Evolutionary conservation across 2,888 invertebrate species (phyloP).

Genomic region (Nycteola revayana): DNA sequence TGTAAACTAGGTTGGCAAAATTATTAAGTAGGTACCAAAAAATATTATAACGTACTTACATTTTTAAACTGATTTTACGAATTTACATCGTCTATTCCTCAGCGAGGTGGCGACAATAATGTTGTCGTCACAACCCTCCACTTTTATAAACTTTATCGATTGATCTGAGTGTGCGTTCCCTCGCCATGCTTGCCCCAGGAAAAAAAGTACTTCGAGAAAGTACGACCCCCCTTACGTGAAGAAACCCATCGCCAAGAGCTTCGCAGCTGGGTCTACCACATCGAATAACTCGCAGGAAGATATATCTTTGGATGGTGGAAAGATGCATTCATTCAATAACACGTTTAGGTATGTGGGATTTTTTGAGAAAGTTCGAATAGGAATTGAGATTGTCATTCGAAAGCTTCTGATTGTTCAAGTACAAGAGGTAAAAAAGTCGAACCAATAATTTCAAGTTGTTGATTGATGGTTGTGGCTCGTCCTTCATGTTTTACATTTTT

Average conservation of each 20-base stretch:
- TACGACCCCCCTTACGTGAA: constrained; percentile 94
- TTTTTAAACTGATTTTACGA: no score
- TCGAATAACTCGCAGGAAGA: constrained; percentile 91
- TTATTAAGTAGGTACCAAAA: no score
- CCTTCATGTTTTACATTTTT: no score
- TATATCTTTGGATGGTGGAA: constrained; percentile 90
- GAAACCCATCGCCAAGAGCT: constrained; percentile 90
- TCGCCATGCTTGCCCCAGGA: constrained; percentile 85
- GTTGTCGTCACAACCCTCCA: constrained; percentile 30
- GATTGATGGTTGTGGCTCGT: no score
- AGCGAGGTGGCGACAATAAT: constrained; percentile 20
- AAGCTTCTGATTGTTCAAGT: no score
- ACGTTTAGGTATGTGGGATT: constrained; percentile 85
- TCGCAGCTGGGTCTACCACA: constrained; percentile 83
- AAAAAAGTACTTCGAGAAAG: constrained; percentile 94
- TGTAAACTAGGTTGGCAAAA: no score
- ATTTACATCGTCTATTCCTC: constrained; percentile 40
- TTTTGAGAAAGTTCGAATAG: constrained; percentile 7
- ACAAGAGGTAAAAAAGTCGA: no score
- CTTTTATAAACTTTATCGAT: constrained; percentile 77
- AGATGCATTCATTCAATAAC: constrained; percentile 91
- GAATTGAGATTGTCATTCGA: constrained; percentile 10
- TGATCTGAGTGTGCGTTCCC: constrained; percentile 82
- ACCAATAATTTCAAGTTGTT: no score
- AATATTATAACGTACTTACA: no score